Percentiles rank a stretch among this genome's conserved stretches.
phyloP scores from a whole-genome alignment of 2,888 invertebrate species.

The Syrista parreyssii region DNA sequence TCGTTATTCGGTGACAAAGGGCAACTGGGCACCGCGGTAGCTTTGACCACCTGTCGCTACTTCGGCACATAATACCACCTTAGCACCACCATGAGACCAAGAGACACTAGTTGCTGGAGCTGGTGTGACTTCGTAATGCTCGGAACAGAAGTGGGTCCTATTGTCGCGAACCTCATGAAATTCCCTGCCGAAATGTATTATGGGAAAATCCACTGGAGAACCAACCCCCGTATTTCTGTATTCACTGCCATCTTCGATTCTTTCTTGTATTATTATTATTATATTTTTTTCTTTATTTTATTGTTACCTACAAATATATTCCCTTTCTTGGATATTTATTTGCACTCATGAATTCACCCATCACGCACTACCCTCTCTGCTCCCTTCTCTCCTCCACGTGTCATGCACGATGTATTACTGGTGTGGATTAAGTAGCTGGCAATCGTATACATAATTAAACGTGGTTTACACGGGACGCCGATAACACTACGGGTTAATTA shows the following conservation, averaged over 20 bases:
- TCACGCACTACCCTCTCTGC: background rate
- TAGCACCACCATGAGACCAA: slow-evolving; percentile 16
- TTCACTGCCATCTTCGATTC: background rate
- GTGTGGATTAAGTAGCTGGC: background rate
- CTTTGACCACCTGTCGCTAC: slow-evolving; percentile 47
- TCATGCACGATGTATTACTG: slow-evolving; percentile 1
- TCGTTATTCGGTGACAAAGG: slow-evolving; percentile 51
- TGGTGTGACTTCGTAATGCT: slow-evolving; percentile 38
- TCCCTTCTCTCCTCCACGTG: background rate
- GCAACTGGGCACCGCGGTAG: slow-evolving; percentile 35
- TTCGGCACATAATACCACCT: slow-evolving; percentile 17
- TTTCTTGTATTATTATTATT: background rate
- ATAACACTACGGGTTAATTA: slow-evolving; percentile 35
- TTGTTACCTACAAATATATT: background rate
- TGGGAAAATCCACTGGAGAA: background rate
- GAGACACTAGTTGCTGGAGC: slow-evolving; percentile 8
- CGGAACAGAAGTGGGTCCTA: slow-evolving; percentile 37
- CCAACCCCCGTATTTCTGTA: background rate
- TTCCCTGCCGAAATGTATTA: background rate
- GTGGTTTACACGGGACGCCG: slow-evolving; percentile 32
- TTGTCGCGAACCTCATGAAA: slow-evolving; percentile 25
- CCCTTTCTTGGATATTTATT: background rate
- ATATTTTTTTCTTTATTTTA: background rate
- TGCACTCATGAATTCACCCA: background rate
- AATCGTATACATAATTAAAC: slow-evolving; percentile 43